phyloP scores from a whole-genome alignment of 2,113 vertebrate species.

The Rhinolophus sinicus region DNA sequence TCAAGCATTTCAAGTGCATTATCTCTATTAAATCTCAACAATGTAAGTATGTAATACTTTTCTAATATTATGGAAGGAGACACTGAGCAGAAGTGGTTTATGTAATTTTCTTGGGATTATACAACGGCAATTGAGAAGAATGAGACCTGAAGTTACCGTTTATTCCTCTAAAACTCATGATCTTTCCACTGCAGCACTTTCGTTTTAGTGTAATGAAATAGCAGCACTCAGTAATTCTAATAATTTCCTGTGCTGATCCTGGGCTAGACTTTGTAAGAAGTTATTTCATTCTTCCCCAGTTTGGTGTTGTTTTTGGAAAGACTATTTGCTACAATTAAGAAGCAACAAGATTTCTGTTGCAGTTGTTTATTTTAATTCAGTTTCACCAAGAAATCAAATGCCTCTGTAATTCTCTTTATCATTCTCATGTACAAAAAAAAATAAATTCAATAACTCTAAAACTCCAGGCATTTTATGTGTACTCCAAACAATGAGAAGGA shows the following conservation, averaged over 20 bases:
- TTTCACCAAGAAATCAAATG: background rate
- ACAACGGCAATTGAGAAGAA: background rate
- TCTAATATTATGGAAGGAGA: background rate
- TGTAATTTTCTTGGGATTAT: background rate
- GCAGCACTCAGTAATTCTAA: background rate
- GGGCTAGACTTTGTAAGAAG: background rate
- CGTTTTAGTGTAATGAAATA: background rate
- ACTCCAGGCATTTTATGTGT: background rate
- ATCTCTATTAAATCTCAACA: background rate
- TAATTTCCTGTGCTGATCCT: background rate
- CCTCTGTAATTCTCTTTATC: background rate
- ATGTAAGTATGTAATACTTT: background rate
- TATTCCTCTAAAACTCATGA: background rate
- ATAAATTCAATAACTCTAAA: background rate
- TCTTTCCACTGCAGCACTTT: background rate
- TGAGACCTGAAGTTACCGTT: background rate
- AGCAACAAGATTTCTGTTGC: background rate
- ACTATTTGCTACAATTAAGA: background rate
- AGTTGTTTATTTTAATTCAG: background rate
- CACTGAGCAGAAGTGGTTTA: background rate
- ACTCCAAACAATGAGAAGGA: background rate
- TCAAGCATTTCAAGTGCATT: background rate
- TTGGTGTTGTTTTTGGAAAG: background rate
- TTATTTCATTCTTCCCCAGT: background rate
- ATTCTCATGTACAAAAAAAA: background rate